Evolutionary conservation across 2,797 vertebrate genomes (phyloP).

Genomic region (Gymnoscopelus braueri): DNA sequence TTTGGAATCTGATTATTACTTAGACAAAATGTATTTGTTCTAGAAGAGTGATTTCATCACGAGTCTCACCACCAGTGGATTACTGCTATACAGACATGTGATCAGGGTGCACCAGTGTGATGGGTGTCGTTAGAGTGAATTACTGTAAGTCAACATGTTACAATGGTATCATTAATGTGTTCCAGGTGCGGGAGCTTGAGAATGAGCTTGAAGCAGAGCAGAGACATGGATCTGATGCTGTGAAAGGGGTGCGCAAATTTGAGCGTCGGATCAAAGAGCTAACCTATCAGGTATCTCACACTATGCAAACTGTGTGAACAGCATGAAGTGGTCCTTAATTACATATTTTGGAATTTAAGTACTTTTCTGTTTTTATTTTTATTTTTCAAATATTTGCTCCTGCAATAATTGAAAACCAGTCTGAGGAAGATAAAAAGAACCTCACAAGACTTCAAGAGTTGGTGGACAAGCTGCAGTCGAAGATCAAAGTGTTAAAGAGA

Average conservation of each 20-base stretch:
- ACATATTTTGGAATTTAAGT: neutral
- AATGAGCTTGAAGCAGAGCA: conserved; percentile 81
- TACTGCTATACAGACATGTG: too few relatives aligned
- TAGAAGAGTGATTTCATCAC: too few relatives aligned
- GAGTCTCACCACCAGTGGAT: too few relatives aligned
- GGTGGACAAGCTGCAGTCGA: conserved; percentile 84
- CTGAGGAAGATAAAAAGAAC: conserved; percentile 85
- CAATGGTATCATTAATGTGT: neutral
- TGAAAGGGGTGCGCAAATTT: conserved; percentile 75
- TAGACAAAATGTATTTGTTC: too few relatives aligned
- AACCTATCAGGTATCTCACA: conserved; percentile 72
- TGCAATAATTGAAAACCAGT: conserved; percentile 12
- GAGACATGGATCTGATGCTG: conserved; percentile 74
- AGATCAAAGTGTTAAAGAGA: conserved; percentile 83
- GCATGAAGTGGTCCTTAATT: neutral
- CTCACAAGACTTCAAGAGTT: conserved; percentile 82
- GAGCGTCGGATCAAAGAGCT: conserved; percentile 77
- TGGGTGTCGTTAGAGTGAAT: too few relatives aligned
- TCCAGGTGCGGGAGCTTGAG: conserved; percentile 79
- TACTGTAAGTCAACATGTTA: too few relatives aligned
- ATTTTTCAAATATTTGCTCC: too few relatives aligned
- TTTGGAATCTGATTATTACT: too few relatives aligned
- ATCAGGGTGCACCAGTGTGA: too few relatives aligned
- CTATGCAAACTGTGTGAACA: neutral
- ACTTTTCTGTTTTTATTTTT: neutral